Evolutionary conservation across 2,797 vertebrate species (phyloP), one percentile per base, ranked within the genome.

Genomic region (Pseudochirops corinnae): DNA sequence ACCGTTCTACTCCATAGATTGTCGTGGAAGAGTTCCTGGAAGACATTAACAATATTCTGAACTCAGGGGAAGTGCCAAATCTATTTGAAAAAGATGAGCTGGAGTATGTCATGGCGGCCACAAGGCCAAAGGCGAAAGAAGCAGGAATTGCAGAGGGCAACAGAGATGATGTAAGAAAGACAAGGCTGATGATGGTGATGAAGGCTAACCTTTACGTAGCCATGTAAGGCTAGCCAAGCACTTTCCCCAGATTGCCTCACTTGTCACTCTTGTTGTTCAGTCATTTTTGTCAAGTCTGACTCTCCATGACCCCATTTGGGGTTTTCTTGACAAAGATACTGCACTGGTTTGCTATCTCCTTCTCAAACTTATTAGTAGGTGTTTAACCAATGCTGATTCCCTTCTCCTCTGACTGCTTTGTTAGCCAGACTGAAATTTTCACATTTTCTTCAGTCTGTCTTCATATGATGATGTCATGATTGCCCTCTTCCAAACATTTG

Each of bases 11-110:
- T 94, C 5, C 82, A 33, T 95, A 99, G 99, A 99, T 99, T 96
- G 99, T 99, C 62, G 99, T 98, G 57, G 99, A 99, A 82, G 99
- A 99, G 93, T 99, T 99, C 95, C 98, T 99, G 92, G 99, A 99
- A 98, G 99, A 99, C 90, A 98, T 99, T 95, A 99, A 99, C 98
- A 99, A 99, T 97, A 99, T 99, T 98, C 98, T 99, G 94, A 99
- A 99, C 98, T 99, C 99, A 5, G 99, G 99, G 0, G 99, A 99
- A 97, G 99, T 99, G 46, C 99, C 99, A 91, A 99, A 99, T 97
- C 98, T 99, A 33, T 99, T 99, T 98, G 99, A 99, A 98, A 99
- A 99, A 95, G 99, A 99, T 94, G 99, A 99, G 92, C 98, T 99
- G 97, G 99, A 99, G 92, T 98, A 99, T 56, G 98, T 99, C 28